Conservation (phyloP, 2,113 vertebrate species). For the Mormoops blainvillei region DNA sequence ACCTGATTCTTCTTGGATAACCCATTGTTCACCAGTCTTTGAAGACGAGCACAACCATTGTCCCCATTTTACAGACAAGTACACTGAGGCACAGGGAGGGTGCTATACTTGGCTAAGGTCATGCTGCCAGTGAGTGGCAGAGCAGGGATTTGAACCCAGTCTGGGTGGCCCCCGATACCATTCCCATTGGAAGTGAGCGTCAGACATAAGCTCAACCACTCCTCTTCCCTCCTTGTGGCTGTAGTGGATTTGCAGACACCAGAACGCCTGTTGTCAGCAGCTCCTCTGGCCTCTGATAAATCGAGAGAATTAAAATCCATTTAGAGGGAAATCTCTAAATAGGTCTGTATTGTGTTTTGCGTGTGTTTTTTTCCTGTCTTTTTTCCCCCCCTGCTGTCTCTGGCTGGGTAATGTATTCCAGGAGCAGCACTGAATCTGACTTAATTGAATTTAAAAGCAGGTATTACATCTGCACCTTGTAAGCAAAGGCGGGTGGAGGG, state of each 20-base stretch:
- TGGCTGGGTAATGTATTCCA: slow-evolving; percentile 81
- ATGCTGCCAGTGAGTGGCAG: background rate
- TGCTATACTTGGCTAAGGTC: background rate
- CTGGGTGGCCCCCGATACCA: rapidly evolving
- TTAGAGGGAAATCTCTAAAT: slow-evolving; percentile 77
- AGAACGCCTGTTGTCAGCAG: background rate
- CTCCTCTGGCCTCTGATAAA: slow-evolving; percentile 55
- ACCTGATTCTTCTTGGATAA: background rate
- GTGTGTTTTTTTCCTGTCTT: background rate
- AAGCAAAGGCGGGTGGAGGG: slow-evolving; percentile 63
- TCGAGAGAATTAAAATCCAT: slow-evolving; percentile 74
- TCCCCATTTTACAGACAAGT: background rate
- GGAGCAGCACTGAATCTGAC: slow-evolving; percentile 76
- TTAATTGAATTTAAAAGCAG: slow-evolving; percentile 87
- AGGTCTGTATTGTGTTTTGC: slow-evolving; percentile 53
- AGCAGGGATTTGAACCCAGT: background rate
- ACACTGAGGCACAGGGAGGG: background rate
- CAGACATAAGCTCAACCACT: background rate
- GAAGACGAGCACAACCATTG: background rate
- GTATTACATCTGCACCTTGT: slow-evolving; percentile 78
- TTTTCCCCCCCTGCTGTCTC: slow-evolving; percentile 64
- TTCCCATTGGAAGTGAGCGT: rapidly evolving
- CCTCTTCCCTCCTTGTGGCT: background rate
- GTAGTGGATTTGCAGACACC: background rate
- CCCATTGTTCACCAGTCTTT: background rate